phyloP scores from a whole-genome alignment of 2,888 invertebrate genomes.

The Callosobruchus maculatus region DNA sequence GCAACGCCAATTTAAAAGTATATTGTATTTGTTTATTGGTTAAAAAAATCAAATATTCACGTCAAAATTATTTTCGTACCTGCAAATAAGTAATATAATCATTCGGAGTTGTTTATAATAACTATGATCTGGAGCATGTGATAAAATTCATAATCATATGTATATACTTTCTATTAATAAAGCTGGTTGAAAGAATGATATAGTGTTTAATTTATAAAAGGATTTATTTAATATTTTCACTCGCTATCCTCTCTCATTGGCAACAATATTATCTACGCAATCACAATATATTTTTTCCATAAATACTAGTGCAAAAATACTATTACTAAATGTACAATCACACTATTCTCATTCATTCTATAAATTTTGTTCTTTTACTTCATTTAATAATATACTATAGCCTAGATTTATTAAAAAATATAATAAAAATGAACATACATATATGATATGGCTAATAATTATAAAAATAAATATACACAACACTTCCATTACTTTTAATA shows the following conservation, averaged over 20 bases:
- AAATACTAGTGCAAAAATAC: slow-evolving; percentile 51
- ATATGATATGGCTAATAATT: slow-evolving; percentile 24
- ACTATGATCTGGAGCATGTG: neutral
- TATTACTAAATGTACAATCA: slow-evolving; percentile 42
- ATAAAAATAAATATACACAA: slow-evolving; percentile 26
- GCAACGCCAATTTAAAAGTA: no score
- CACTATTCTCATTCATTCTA: slow-evolving; percentile 32
- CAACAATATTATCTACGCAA: slow-evolving; percentile 42
- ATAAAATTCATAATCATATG: neutral
- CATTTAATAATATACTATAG: slow-evolving; percentile 23
- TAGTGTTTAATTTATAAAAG: slow-evolving; percentile 16
- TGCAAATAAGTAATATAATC: neutral
- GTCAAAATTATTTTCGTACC: no score
- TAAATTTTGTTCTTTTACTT: slow-evolving; percentile 26
- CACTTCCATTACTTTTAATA: slow-evolving; percentile 21
- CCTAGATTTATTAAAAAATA: slow-evolving; percentile 24
- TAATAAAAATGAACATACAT: slow-evolving; percentile 21
- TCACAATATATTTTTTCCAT: slow-evolving; percentile 43
- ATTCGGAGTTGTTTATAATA: neutral
- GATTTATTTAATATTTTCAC: slow-evolving; percentile 26
- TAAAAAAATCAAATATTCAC: no score
- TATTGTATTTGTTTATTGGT: neutral
- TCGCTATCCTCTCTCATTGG: slow-evolving; percentile 35
- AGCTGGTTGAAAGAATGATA: neutral
- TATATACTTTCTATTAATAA: neutral